Conservation (phyloP, 2,797 vertebrate genomes). For the Naso thynnoides region DNA sequence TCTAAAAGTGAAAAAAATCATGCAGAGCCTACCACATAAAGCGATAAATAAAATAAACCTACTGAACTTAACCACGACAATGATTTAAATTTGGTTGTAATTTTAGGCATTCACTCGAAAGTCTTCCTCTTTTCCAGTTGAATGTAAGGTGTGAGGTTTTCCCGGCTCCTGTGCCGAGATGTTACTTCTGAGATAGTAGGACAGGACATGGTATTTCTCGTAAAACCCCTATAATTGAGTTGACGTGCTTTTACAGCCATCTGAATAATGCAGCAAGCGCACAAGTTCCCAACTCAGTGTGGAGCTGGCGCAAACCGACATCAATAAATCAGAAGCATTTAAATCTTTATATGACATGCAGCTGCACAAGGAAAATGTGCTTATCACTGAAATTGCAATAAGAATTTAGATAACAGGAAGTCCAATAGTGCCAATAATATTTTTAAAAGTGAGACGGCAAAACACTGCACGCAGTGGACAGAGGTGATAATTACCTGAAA, state of each 20-base stretch:
- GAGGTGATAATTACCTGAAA: no score
- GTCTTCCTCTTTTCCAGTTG: constrained; percentile 2
- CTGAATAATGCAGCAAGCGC: constrained; percentile 79
- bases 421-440: no score
- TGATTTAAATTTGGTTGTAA: constrained; percentile 2
- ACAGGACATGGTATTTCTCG: constrained; percentile 74
- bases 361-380: constrained; percentile 34
- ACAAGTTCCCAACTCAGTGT: constrained; percentile 62
- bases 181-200: constrained; percentile 57
- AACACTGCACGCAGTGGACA: neutral
- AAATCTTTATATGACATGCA: constrained; percentile 69
- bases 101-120: neutral
- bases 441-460: neutral
- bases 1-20: constrained; percentile 29
- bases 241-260: constrained; percentile 83
- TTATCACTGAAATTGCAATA: constrained; percentile 9
- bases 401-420: neutral
- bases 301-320: constrained; percentile 68
- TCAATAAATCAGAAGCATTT: constrained; percentile 81
- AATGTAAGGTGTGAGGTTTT: constrained; percentile 17
- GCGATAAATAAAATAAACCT: constrained; percentile 12
- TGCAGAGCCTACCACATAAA: constrained; percentile 22
- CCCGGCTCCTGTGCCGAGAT: constrained; percentile 35
- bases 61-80: constrained; percentile 11
- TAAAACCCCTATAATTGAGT: constrained; percentile 76